These are phyloP conservation scores for Poecilia latipinna DNA, from an alignment of 2,113 vertebrate species.

Conservation along the genomic window DNA sequence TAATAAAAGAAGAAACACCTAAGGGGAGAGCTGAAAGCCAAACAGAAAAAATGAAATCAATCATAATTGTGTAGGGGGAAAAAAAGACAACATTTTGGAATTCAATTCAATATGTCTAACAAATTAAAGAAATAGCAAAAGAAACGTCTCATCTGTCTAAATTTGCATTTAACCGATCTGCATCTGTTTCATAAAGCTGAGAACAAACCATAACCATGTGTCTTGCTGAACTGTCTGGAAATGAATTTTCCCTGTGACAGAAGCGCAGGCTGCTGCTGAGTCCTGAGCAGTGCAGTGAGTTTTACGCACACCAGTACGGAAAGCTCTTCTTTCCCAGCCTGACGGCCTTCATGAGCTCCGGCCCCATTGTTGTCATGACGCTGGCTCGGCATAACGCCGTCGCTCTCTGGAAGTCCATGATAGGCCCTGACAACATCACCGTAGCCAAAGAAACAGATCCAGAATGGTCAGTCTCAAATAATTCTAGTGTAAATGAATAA, in stretches of 20 bases:
- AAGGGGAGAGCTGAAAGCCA: not conserved
- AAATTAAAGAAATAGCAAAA: not conserved
- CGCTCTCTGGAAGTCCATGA: slow-evolving; percentile 88
- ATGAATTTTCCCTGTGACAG: slow-evolving; percentile 63
- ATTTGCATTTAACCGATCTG: not conserved
- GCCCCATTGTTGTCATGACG: slow-evolving; percentile 85
- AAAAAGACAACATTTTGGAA: too few relatives aligned
- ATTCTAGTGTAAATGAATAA: not conserved
- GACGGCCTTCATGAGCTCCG: slow-evolving; percentile 96
- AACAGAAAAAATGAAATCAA: not conserved
- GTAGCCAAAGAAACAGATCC: slow-evolving; percentile 87
- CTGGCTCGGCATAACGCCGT: slow-evolving; percentile 86
- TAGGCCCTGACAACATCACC: slow-evolving; percentile 86
- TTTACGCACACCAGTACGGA: slow-evolving; percentile 91
- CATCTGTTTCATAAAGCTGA: not conserved
- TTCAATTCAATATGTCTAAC: not conserved
- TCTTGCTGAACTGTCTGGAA: slow-evolving; percentile 5
- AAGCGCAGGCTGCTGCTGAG: slow-evolving; percentile 89
- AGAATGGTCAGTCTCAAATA: slow-evolving; percentile 81
- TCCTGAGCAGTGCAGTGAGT: slow-evolving; percentile 94
- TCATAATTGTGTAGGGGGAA: not conserved
- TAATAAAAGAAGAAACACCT: too few relatives aligned
- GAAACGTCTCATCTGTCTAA: too few relatives aligned
- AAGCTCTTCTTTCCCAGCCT: slow-evolving; percentile 90
- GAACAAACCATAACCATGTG: slow-evolving; percentile 1